Percentiles rank a stretch among this genome's conserved stretches.
phyloP scores from a whole-genome alignment of 2,888 invertebrate genomes.

The Nymphalis urticae region DNA sequence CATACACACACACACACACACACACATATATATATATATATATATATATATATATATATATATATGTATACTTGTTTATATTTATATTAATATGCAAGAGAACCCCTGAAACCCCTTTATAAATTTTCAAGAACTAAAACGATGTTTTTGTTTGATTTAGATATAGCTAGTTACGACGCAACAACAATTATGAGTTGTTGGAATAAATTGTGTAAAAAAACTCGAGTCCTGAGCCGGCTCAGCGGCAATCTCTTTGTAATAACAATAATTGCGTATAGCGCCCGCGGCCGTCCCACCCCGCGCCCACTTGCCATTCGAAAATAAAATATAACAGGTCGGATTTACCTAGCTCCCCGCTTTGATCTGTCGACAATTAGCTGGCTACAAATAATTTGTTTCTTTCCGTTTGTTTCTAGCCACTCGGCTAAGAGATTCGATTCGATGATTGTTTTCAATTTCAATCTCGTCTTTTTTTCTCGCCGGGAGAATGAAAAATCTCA shows the following conservation, averaged over 20 bases:
- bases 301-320: conserved; percentile 51
- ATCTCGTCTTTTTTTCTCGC: conserved; percentile 45
- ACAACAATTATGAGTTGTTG: conserved; percentile 58
- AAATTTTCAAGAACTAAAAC: conserved; percentile 14
- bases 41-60: too few relatives aligned
- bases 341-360: conserved; percentile 68
- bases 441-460: conserved; percentile 66
- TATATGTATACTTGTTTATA: neutral
- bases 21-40: too few relatives aligned
- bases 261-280: conserved; percentile 78
- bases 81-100: neutral
- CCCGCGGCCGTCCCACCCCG: conserved; percentile 59
- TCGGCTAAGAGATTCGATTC: conserved; percentile 66
- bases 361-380: conserved; percentile 76
- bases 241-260: conserved; percentile 77
- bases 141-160: conserved; percentile 20
- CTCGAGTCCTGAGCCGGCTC: conserved; percentile 69
- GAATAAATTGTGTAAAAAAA: conserved; percentile 65
- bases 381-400: conserved; percentile 75
- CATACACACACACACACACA: too few relatives aligned
- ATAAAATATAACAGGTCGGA: conserved; percentile 61
- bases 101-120: neutral
- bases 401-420: conserved; percentile 58
- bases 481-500: conserved; percentile 53
- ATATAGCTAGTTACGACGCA: conserved; percentile 21